Percentiles rank a stretch among this genome's conserved stretches.
Evolutionary conservation across 1,140 invertebrate species (phyloP).

Genomic region (Agraylea sexmaculata): DNA sequence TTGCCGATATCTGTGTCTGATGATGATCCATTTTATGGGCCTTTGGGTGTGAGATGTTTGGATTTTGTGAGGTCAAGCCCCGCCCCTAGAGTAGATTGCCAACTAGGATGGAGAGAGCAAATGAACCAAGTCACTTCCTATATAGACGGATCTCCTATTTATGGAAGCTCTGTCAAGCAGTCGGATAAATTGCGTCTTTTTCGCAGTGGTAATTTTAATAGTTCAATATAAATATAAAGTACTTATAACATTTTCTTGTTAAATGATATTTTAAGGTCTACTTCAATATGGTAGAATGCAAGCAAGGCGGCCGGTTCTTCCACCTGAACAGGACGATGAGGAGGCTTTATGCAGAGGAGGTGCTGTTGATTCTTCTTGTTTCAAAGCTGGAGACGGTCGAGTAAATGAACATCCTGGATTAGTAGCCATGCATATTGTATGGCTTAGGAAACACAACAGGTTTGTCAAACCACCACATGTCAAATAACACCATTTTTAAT

Average conservation of each 20-base stretch:
- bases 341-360: constrained; percentile 54
- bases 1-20: constrained; percentile 62
- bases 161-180: constrained; percentile 72
- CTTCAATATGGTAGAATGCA: constrained; percentile 55
- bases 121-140: constrained; percentile 77
- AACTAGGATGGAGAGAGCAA: constrained; percentile 60
- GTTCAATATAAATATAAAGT: not conserved
- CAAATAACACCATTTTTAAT: too few relatives aligned
- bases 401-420: constrained; percentile 80
- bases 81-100: constrained; percentile 55
- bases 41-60: constrained; percentile 56
- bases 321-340: constrained; percentile 33
- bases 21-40: constrained; percentile 59
- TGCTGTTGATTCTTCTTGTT: constrained; percentile 54
- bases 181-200: constrained; percentile 61
- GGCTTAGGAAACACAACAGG: constrained; percentile 80
- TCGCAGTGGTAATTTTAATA: constrained; percentile 44
- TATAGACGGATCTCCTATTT: constrained; percentile 84
- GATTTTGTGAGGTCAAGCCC: constrained; percentile 63
- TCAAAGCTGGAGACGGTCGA: constrained; percentile 65
- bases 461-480: too few relatives aligned
- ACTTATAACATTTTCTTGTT: not conserved
- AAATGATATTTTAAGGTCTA: constrained; percentile 35
- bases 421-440: constrained; percentile 76
- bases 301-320: constrained; percentile 41